Conservation (phyloP, 2,113 vertebrate species). For the Ictalurus furcatus region DNA sequence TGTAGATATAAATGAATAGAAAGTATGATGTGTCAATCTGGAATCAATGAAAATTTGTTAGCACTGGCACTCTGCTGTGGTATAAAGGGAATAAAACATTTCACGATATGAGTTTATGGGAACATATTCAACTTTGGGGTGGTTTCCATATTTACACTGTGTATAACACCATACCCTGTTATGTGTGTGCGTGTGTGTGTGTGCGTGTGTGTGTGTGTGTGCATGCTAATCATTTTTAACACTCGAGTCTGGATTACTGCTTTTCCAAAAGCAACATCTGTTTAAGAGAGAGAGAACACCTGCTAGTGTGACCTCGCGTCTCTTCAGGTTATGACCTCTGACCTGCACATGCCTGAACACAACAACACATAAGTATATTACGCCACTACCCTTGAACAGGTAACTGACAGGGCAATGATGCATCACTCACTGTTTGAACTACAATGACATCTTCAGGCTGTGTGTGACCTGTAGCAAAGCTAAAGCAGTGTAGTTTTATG, state of each 20-base stretch:
- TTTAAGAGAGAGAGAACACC: conserved; percentile 40
- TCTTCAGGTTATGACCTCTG: conserved; percentile 21
- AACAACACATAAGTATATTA: conserved; percentile 11
- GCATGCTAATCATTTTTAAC: background rate
- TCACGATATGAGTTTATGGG: background rate
- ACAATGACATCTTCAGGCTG: background rate
- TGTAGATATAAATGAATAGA: background rate
- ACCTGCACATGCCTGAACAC: conserved; percentile 22
- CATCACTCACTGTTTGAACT: background rate
- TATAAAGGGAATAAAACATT: background rate
- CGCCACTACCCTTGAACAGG: background rate
- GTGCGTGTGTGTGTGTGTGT: conserved; percentile 21
- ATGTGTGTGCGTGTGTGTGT: background rate
- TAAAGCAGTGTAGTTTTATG: background rate
- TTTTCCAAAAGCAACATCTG: conserved; percentile 41
- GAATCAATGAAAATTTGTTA: background rate
- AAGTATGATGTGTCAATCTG: background rate
- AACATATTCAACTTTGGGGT: background rate
- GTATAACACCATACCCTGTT: background rate
- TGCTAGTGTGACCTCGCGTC: conserved; percentile 18
- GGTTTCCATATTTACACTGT: background rate
- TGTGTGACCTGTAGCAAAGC: background rate
- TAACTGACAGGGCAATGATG: background rate
- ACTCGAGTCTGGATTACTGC: background rate
- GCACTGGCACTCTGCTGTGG: background rate